Evolutionary conservation across 2,888 invertebrate genomes (phyloP), one percentile per base, ranked within the genome.

Genomic region (Lapara coniferarum): DNA sequence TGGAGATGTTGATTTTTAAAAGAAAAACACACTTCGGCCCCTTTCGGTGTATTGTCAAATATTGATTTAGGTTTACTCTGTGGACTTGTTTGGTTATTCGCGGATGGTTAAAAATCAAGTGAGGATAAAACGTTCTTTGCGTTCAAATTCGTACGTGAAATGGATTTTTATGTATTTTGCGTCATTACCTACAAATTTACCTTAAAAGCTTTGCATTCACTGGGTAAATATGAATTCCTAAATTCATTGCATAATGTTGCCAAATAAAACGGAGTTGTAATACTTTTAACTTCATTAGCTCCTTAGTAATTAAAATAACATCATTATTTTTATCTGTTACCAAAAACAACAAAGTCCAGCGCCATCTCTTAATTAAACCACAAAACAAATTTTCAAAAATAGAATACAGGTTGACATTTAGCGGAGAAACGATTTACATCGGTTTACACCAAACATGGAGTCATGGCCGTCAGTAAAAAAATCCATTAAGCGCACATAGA

Each of bases 41-140:
- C 56, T 25, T 56, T 13, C 25, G 59, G 59, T 63, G 46, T 19
- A 13, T 49, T 19, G 13, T 49, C 63, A 63, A 63, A 63, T 49
- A 63, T 59, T 63, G 63, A 19, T 63, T 63, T 49, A 46, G 49
- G 63, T 63, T 49, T 19, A 14, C 16, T 55, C 16, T 16, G 53
- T 25, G 25, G 25, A 25, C 2, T 25, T 19, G 49, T 63, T 63
- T 63, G 63, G 46, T 49, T 49, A 13, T 63, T 49, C 13, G 16
- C 49, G 46, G 63, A 46, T 63, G 63, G 46, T 16, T 49, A 46
- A 49, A 25, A 46, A 49, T 63, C 16, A 49, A 63, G 19, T 49
- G 49, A 2, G 1, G 49, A 25, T 63, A 55, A 55, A 10, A 19
- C 46, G 13, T 49, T 25, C 7, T 63, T 49, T 19, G 19, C 49